Base-by-base conservation (phyloP, 2,113 vertebrate species). In the Todiramphus chloris region DNA sequence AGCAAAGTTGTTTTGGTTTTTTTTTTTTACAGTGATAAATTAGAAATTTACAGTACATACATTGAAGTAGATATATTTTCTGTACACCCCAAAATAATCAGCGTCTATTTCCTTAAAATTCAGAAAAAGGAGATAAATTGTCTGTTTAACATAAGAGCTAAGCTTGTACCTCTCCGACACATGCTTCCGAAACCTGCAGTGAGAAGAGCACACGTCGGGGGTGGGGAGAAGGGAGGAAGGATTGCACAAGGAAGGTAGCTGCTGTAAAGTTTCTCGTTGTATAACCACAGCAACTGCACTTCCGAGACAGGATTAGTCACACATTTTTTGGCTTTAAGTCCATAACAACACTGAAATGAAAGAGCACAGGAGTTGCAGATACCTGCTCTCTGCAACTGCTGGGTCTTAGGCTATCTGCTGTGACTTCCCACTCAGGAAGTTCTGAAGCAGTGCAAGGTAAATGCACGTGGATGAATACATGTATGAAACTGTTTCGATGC, bases 31-130 rank as follows among this genome's bases (percentile, higher is more conserved):
- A 98, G 97, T 97, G 98, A 98, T 98, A 98, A 98, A 98, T 98
- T 98, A 98, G 97, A 98, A 97, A 98, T 98, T 98, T 98, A 98
- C 98, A 98, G 97, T 98, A 98, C 98, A 98, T 98, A 98, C 98
- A 98, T 98, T 92, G 86, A 97, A 97, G 96, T 95, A 97, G 96
- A 97, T 97, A 97, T 95, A 97, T 95, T 88, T 95, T 97, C 97
- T 98, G 94, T 98, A 98, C 97, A 98, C 95, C 75, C 56, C 89
- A 83, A 92, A 95, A 94, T 67, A 85, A 96, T 97, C 97, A 97
- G 95, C 96, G 95, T 97, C 92, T 96, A 56, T 95, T 97, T 97
- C 95, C 96, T 97, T 77, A 83, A 51, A 72, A 86, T 83, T 97
- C 85, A 92, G 85, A 83, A 86, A 87, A 93, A 94, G 19, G 41